phyloP scores from a whole-genome alignment of 2,888 invertebrate species.

The Dromius quadrimaculatus region DNA sequence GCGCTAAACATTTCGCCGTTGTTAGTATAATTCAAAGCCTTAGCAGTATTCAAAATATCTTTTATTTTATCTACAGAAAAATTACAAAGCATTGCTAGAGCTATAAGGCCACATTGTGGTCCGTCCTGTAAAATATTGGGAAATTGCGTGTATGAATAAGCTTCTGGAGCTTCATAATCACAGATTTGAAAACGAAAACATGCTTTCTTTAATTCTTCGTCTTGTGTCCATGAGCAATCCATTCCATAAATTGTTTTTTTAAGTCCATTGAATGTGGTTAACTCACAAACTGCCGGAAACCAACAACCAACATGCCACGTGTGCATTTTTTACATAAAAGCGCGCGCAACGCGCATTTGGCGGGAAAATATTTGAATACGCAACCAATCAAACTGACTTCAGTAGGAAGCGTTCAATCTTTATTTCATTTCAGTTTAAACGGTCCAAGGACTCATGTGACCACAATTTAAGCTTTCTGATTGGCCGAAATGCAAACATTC shows the following conservation, averaged over 20 bases:
- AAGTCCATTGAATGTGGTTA: neutral
- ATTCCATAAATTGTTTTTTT: slow-evolving; percentile 15
- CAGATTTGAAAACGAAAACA: slow-evolving; percentile 72
- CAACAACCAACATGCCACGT: too few relatives aligned
- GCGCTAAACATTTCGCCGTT: slow-evolving; percentile 93
- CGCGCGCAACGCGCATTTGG: too few relatives aligned
- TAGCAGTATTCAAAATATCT: slow-evolving; percentile 71
- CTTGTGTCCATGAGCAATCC: slow-evolving; percentile 72
- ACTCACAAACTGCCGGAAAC: too few relatives aligned
- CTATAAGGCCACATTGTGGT: slow-evolving; percentile 90
- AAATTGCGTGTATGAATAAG: slow-evolving; percentile 62
- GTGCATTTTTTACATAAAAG: too few relatives aligned
- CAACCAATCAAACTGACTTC: too few relatives aligned
- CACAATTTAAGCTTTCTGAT: too few relatives aligned
- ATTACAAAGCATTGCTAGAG: slow-evolving; percentile 82
- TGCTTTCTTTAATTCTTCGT: slow-evolving; percentile 71
- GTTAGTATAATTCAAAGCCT: slow-evolving; percentile 75
- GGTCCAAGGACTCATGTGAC: too few relatives aligned
- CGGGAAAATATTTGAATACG: too few relatives aligned
- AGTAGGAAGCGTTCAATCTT: too few relatives aligned
- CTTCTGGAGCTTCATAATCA: slow-evolving; percentile 67
- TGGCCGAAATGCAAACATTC: too few relatives aligned
- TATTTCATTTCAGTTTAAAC: too few relatives aligned
- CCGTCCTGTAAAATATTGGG: slow-evolving; percentile 68
- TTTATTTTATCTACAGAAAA: slow-evolving; percentile 71